These are phyloP conservation scores for Heliornis fulica DNA, from an alignment of 2,113 vertebrate genomes.

Conservation along the genomic window DNA sequence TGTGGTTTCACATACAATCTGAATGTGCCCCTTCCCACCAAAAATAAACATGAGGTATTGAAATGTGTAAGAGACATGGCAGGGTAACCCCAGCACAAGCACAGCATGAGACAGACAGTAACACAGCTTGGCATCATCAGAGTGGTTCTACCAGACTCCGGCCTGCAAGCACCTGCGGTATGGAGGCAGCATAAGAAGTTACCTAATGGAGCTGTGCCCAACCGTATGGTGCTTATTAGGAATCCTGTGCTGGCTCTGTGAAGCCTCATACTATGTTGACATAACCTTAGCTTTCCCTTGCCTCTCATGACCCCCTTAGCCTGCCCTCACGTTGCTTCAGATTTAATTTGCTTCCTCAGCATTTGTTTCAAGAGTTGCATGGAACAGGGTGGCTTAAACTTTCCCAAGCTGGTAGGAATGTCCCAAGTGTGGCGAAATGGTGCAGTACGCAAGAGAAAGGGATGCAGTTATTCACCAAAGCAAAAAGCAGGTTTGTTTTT, in stretches of 20 bases:
- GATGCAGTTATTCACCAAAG: not conserved
- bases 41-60: not conserved
- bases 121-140: too few relatives aligned
- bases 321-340: not conserved
- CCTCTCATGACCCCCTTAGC: not conserved
- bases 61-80: not conserved
- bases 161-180: not conserved
- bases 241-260: not conserved
- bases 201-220: not conserved
- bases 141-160: not conserved
- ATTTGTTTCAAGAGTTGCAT: not conserved
- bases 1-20: not conserved
- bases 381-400: not conserved
- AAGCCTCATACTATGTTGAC: not conserved
- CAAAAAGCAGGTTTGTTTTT: constrained; percentile 28
- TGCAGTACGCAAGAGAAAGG: not conserved
- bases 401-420: not conserved
- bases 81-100: not conserved
- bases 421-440: not conserved
- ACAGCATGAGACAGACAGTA: not conserved
- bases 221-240: not conserved
- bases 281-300: not conserved
- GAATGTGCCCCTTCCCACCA: not conserved
- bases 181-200: not conserved
- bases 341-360: not conserved